Conservation (phyloP, 2,797 vertebrate genomes). For the Propithecus deckenii region DNA sequence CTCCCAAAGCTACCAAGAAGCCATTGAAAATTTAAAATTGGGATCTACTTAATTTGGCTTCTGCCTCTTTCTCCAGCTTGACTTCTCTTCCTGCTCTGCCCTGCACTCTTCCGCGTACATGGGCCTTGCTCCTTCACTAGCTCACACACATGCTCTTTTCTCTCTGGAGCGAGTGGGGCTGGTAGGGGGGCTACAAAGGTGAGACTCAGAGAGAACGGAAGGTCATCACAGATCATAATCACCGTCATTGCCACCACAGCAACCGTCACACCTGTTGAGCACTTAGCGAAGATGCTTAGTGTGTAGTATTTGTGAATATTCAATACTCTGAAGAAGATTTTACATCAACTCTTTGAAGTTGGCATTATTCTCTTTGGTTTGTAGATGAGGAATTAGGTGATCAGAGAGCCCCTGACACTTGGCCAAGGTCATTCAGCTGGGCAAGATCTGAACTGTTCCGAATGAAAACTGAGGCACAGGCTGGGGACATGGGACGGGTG, state of each 20-base stretch:
- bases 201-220: not conserved
- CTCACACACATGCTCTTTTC: too few relatives aligned
- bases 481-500: too few relatives aligned
- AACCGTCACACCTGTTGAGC: not conserved
- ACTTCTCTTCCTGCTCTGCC: not conserved
- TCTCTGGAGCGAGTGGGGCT: not conserved
- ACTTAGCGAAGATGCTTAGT: not conserved
- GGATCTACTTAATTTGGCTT: not conserved
- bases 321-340: not conserved
- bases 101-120: rapidly evolving
- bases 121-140: not conserved
- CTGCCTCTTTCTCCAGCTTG: not conserved
- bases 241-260: rapidly evolving
- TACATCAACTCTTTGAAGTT: not conserved
- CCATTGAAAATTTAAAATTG: not conserved
- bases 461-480: not conserved
- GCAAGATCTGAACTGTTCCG: not conserved
- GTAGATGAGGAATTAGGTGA: not conserved
- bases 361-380: not conserved
- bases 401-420: not conserved
- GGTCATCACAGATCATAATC: rapidly evolving
- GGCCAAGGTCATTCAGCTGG: not conserved
- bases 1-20: not conserved
- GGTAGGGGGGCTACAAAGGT: not conserved
- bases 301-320: rapidly evolving